Conservation (phyloP, 37 sponge, comb jelly and placozoan genomes). For the Spongilla lacustris region DNA sequence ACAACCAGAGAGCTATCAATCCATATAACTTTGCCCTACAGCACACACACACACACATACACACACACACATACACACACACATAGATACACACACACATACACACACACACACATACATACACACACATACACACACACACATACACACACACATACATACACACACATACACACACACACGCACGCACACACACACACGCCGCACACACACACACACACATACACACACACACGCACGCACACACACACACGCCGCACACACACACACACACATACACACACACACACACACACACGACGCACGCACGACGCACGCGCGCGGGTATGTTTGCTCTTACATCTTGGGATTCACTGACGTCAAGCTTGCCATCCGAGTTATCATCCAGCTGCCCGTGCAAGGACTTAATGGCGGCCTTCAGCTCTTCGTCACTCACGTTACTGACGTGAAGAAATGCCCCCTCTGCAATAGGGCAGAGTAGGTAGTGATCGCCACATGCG, state of each 20-base stretch:
- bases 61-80: slow-evolving; percentile 11
- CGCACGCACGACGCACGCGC: neutral
- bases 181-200: slow-evolving; percentile 24
- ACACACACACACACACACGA: neutral
- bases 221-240: neutral
- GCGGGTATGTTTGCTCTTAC: slow-evolving; percentile 16
- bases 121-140: slow-evolving; percentile 6
- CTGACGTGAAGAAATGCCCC: neutral
- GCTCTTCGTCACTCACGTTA: slow-evolving; percentile 41
- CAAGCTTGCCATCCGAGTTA: slow-evolving; percentile 57
- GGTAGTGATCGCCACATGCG: too few relatives aligned
- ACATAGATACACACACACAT: neutral
- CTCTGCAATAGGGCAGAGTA: neutral
- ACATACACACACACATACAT: neutral
- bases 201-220: slow-evolving; percentile 30
- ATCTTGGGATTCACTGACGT: slow-evolving; percentile 57
- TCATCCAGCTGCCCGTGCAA: slow-evolving; percentile 58
- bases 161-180: slow-evolving; percentile 18
- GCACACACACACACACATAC: slow-evolving; percentile 31
- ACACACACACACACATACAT: slow-evolving; percentile 23
- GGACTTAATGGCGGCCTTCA: slow-evolving; percentile 47
- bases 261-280: slow-evolving; percentile 26
- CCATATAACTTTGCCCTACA: too few relatives aligned
- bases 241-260: slow-evolving; percentile 7
- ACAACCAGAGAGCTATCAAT: neutral